Percentiles rank a stretch among this genome's conserved stretches.
These are phyloP conservation scores for Melinaea marsaeus DNA, from an alignment of 2,888 invertebrate species.

Conservation along the genomic window DNA sequence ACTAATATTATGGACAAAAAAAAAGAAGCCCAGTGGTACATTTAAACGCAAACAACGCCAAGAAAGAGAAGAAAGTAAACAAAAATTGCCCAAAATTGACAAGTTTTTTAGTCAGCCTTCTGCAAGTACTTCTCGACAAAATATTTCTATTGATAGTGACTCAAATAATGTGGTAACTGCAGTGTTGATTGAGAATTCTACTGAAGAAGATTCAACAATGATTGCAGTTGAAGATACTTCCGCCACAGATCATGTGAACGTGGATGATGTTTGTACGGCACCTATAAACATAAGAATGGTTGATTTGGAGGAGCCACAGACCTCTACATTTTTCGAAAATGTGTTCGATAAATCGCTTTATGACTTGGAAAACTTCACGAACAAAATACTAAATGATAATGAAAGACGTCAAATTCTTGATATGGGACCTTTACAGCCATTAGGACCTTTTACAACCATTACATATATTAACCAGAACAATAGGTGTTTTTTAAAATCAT, in stretches of 20 bases:
- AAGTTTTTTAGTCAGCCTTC: slow-evolving; percentile 20
- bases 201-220: slow-evolving; percentile 1
- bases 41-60: too few species aligned
- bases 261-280: slow-evolving; percentile 4
- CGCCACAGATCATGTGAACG: slow-evolving; percentile 11
- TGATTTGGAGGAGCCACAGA: slow-evolving; percentile 12
- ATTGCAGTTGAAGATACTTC: slow-evolving; percentile 20
- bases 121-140: slow-evolving; percentile 9
- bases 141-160: slow-evolving; percentile 21
- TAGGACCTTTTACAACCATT: slow-evolving; percentile 16
- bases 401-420: slow-evolving; percentile 22
- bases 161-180: slow-evolving; percentile 21
- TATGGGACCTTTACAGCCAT: slow-evolving; percentile 14
- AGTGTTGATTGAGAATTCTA: not conserved
- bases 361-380: slow-evolving; percentile 24
- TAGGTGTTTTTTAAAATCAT: too few species aligned
- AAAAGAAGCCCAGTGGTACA: too few species aligned
- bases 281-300: slow-evolving; percentile 6
- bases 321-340: slow-evolving; percentile 17
- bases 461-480: slow-evolving; percentile 15
- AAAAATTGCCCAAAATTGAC: slow-evolving; percentile 20
- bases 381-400: slow-evolving; percentile 21
- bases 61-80: too few species aligned
- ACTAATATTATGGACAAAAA: too few species aligned
- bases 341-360: slow-evolving; percentile 16